A percentile compares a stretch with the other conserved stretches of the same genome.
These are phyloP conservation scores for Drosophila truncata DNA, from an alignment of 1,140 invertebrate species.

Conservation along the genomic window DNA sequence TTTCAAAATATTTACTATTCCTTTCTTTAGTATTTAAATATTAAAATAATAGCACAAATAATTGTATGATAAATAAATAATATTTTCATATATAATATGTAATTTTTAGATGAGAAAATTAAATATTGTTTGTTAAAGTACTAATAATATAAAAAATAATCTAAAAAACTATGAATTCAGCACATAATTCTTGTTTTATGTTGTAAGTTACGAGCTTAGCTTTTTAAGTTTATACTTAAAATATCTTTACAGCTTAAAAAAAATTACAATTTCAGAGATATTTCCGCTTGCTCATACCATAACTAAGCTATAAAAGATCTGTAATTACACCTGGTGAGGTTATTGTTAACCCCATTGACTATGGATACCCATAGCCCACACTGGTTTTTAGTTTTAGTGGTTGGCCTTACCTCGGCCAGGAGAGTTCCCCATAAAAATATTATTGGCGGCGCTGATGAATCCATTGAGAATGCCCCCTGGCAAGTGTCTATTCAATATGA, in stretches of 20 bases:
- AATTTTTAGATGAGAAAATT: not conserved
- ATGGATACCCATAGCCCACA: not conserved
- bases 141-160: not conserved
- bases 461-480: conserved; percentile 86
- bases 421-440: not conserved
- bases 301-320: conserved; percentile 9
- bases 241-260: not conserved
- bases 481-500: conserved; percentile 86
- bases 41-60: not conserved
- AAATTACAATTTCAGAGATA: too few species aligned
- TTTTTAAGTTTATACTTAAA: not conserved
- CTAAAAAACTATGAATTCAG: not conserved
- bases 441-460: conserved; percentile 46
- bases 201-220: not conserved
- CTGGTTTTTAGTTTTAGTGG: not conserved
- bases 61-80: not conserved
- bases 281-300: not conserved
- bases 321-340: not conserved
- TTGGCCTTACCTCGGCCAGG: not conserved
- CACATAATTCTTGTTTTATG: not conserved
- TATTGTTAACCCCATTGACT: not conserved
- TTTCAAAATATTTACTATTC: not conserved
- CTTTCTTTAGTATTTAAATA: not conserved
- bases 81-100: not conserved
- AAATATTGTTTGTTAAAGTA: not conserved